Evolutionary conservation across 2,797 vertebrate genomes (phyloP).

Genomic region (Hemitrygon akajei): DNA sequence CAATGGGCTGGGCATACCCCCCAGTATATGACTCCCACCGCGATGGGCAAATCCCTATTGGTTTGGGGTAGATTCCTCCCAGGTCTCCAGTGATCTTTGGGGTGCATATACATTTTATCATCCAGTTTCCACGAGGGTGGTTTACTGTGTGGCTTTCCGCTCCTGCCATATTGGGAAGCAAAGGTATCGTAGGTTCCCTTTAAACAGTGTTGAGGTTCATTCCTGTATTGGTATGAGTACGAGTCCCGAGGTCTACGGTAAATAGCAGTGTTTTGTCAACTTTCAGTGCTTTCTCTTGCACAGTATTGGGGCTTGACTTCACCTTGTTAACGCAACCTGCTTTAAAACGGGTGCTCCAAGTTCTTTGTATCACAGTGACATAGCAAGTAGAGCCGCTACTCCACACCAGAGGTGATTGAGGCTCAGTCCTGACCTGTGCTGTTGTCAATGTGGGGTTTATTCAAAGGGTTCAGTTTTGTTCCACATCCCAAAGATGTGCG

Average conservation of each 20-base stretch:
- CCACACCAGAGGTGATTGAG: no score
- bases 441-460: no score
- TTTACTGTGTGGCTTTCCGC: neutral
- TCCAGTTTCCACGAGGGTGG: neutral
- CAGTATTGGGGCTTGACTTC: neutral
- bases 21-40: no score
- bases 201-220: neutral
- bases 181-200: neutral
- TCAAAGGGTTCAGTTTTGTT: no score
- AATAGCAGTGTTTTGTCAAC: neutral
- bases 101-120: neutral
- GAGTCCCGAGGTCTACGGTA: neutral
- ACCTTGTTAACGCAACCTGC: neutral
- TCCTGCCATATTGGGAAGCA: neutral
- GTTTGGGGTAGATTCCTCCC: no score
- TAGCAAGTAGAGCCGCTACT: no score
- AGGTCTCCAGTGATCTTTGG: no score
- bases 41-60: no score
- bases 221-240: neutral
- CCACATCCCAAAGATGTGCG: no score
- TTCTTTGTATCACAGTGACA: no score
- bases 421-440: no score
- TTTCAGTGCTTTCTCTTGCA: neutral
- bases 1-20: neutral
- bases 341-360: neutral